Base-by-base conservation (phyloP, 2,888 invertebrate species). In the Mechanitis mazaeus region DNA sequence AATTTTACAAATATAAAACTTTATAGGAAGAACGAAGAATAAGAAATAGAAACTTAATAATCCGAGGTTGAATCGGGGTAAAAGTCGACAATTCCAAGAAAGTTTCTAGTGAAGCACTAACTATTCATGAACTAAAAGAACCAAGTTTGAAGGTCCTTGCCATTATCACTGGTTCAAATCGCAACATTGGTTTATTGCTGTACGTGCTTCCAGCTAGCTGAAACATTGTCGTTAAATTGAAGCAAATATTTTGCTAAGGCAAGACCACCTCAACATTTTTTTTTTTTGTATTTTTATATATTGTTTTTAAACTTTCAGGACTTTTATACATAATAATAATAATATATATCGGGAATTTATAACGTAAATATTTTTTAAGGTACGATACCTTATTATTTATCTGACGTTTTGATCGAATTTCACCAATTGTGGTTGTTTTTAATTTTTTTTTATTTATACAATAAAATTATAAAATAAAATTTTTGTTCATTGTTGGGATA, bases 161-260 rank as follows among this genome's bases (percentile, higher is more conserved):
- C 60, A 60, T 60, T 56, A 60, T 56, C 56, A 56, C 56, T 56
- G 56, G 56, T 60, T 60, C 56, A 60, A 60, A 50, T 50, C 50
- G 50, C 31, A 31, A 50, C 50, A 50, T 50, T 50, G 50, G 50
- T 50, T 50, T 50, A 50, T 50, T 50, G 50, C 3, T 56, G 55
- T 60, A 56, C 60, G 60, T 60, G 56, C 60, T 76, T 74, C 72
- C 75, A 55, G 79, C 77, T 54, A 56, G 45, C 38, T 68, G 69
- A 63, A 50, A 50, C 31, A 50, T 12, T 28, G 28, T 42, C 42
- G 6, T 42, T 9, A 42, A 42, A 9, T 9, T 50, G n/a, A 9
- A 31, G 31, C 4, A 31, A 31, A 50, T 31, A 50, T 31, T 50
- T 50, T 50, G 28, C 9, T 1, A 42, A 42, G 42, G 9, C 42